Conservation (phyloP, 1,140 invertebrate species). For the Papilio dardanus region DNA sequence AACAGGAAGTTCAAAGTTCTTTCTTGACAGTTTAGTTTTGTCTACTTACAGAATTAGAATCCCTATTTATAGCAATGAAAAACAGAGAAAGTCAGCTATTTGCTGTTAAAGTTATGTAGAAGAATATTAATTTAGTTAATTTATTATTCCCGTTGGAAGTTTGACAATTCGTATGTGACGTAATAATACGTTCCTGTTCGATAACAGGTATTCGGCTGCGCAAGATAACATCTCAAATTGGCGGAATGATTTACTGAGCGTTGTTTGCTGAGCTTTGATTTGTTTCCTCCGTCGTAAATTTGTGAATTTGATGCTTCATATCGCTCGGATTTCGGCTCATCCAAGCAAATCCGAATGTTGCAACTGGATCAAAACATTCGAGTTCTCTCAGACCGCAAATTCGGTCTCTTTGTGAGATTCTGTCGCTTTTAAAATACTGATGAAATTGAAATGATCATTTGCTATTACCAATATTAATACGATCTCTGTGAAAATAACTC, state of each 20-base stretch:
- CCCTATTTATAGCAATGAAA: background rate
- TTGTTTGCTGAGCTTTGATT: conserved; percentile 67
- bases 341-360: conserved; percentile 14
- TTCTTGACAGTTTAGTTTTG: no score
- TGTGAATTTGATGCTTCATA: conserved; percentile 48
- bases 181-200: conserved; percentile 28
- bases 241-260: conserved; percentile 61
- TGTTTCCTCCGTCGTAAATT: conserved; percentile 62
- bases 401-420: background rate
- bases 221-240: conserved; percentile 71
- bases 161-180: conserved; percentile 21
- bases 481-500: background rate
- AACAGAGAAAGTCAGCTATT: background rate
- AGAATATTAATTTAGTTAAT: background rate
- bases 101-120: background rate
- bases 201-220: conserved; percentile 38
- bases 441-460: conserved; percentile 8
- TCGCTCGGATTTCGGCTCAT: conserved; percentile 20
- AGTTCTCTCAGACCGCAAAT: background rate
- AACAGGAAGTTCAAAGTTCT: no score
- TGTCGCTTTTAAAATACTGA: background rate
- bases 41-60: no score
- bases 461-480: background rate
- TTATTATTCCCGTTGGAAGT: background rate
- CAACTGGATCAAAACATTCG: conserved; percentile 20